These are phyloP conservation scores for Epicampocera succincta DNA, from an alignment of 2,888 invertebrate genomes.

Conservation along the genomic window DNA sequence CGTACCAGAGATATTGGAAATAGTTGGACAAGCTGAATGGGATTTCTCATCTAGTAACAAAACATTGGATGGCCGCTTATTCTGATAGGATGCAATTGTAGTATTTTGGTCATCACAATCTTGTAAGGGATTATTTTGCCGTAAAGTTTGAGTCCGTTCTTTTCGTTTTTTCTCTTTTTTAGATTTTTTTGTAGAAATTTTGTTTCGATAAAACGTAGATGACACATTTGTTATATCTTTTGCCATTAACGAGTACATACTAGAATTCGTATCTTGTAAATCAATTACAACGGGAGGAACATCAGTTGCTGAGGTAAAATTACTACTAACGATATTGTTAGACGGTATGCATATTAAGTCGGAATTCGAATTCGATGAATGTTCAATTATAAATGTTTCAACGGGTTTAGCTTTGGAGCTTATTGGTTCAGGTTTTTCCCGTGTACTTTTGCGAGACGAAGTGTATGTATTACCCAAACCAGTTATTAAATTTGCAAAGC, in stretches of 20 bases:
- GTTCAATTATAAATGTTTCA: conserved; percentile 71
- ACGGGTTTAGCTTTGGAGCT: conserved; percentile 25
- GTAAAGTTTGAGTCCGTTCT: conserved; percentile 61
- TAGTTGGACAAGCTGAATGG: conserved; percentile 53
- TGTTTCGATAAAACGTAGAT: conserved; percentile 31
- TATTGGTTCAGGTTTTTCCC: conserved; percentile 37
- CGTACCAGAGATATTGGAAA: conserved; percentile 58
- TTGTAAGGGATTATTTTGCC: conserved; percentile 63
- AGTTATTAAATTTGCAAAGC: conserved; percentile 74
- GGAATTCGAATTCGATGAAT: conserved; percentile 73
- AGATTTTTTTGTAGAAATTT: conserved; percentile 53
- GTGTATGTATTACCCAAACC: conserved; percentile 55
- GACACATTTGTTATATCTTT: conserved; percentile 47
- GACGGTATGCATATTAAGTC: conserved; percentile 59
- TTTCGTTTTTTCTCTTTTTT: conserved; percentile 76
- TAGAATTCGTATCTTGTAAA: conserved; percentile 78
- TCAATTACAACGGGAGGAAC: conserved; percentile 76
- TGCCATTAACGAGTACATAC: conserved; percentile 73
- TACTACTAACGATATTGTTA: conserved; percentile 48
- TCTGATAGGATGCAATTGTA: conserved; percentile 23
- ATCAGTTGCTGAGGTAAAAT: conserved; percentile 61
- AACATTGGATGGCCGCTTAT: conserved; percentile 11
- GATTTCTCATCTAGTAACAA: conserved; percentile 53
- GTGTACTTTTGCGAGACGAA: conserved; percentile 6
- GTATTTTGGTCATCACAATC: conserved; percentile 65